A percentile compares a stretch with the other conserved stretches of the same genome.
Evolutionary conservation across 2,797 vertebrate genomes (phyloP).

Genomic region (Poeciliopsis infans): DNA sequence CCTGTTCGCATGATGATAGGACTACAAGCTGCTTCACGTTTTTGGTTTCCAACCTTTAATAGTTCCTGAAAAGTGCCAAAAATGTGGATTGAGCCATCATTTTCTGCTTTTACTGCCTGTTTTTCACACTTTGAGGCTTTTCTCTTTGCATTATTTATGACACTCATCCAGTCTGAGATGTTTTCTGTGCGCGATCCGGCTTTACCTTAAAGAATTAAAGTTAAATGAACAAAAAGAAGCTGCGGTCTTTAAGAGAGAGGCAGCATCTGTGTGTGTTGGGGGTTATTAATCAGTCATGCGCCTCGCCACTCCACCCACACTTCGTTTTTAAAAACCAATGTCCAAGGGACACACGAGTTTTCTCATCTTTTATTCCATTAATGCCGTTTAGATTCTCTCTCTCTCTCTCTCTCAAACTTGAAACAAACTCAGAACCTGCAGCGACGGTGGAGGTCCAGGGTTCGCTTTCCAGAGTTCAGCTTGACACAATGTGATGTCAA

Average conservation of each 20-base stretch:
- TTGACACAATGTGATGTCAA: slow-evolving; percentile 78
- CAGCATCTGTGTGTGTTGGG: slow-evolving; percentile 32
- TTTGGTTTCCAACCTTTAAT: slow-evolving; percentile 45
- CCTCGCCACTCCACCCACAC: slow-evolving; percentile 67
- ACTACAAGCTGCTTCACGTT: slow-evolving; percentile 3
- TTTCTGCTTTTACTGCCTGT: slow-evolving; percentile 17
- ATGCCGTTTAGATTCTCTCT: slow-evolving; percentile 45
- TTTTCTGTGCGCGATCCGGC: slow-evolving; percentile 59
- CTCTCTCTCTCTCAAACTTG: too few species aligned
- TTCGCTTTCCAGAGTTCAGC: slow-evolving; percentile 68
- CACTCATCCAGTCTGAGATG: not conserved
- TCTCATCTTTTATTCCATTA: slow-evolving; percentile 71
- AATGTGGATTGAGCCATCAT: slow-evolving; percentile 6
- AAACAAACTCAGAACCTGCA: not conserved
- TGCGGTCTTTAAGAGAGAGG: slow-evolving; percentile 72
- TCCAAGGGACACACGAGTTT: slow-evolving; percentile 68
- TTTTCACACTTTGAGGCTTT: slow-evolving; percentile 62
- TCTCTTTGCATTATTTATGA: slow-evolving; percentile 80
- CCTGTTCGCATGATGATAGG: slow-evolving; percentile 10
- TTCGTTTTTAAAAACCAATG: slow-evolving; percentile 66
- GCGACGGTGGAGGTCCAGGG: slow-evolving; percentile 40
- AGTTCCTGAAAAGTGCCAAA: slow-evolving; percentile 24
- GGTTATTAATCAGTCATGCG: slow-evolving; percentile 83
- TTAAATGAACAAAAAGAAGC: slow-evolving; percentile 71
- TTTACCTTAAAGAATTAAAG: slow-evolving; percentile 80